A percentile compares a stretch with the other conserved stretches of the same genome.
phyloP scores from a whole-genome alignment of 2,113 vertebrate genomes.

The Vulpes lagopus region DNA sequence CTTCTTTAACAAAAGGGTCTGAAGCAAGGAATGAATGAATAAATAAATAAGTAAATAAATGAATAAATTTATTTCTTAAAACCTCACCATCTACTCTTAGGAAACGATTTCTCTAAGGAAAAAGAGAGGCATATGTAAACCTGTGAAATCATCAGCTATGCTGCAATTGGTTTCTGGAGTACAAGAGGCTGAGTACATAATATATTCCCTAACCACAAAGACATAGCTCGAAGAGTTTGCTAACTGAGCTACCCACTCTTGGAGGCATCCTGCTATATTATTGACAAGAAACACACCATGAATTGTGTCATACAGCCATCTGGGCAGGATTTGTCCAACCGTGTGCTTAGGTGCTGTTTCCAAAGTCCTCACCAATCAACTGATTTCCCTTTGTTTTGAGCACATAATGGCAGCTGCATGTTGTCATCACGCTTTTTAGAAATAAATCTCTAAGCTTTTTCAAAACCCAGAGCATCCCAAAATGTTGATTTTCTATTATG shows the following conservation, averaged over 20 bases:
- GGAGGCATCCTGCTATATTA: not conserved
- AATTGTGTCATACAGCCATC: not conserved
- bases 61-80: not conserved
- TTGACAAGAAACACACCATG: not conserved
- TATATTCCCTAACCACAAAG: not conserved
- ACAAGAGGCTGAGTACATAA: not conserved
- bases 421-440: not conserved
- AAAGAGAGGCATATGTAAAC: not conserved
- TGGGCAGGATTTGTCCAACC: not conserved
- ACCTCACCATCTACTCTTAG: not conserved
- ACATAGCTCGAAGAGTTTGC: not conserved
- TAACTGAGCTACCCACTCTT: not conserved
- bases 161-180: not conserved
- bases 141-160: not conserved
- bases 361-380: not conserved
- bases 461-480: conserved; percentile 18
- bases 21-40: not conserved
- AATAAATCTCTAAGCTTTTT: conserved; percentile 42
- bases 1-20: not conserved
- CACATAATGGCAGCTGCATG: not conserved
- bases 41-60: not conserved
- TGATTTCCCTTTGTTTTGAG: conserved; percentile 49
- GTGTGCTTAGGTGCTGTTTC: not conserved
- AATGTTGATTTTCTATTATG: conserved; percentile 57
- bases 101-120: not conserved